Evolutionary conservation across 2,797 vertebrate genomes (phyloP), one percentile per base, ranked within the genome.

Genomic region (Rhinoraja longicauda): DNA sequence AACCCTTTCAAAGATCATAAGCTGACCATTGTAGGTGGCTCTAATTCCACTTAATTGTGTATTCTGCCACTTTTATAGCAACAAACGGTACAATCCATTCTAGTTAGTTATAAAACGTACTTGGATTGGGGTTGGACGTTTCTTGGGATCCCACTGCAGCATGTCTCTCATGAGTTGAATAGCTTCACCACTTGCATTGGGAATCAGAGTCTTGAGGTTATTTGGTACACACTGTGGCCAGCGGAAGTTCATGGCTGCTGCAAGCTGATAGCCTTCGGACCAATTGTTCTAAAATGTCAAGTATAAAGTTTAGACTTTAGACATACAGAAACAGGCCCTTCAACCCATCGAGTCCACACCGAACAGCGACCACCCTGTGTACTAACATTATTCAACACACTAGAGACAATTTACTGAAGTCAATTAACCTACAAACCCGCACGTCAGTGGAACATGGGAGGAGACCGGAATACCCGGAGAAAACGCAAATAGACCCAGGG

Each of bases 61-160:
- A 32, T 64, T 19, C 6, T 10, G 17, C 6, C 17, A 67, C 64
- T 36, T 67, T 88, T 21, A 88, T 88, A 67, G 1, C 19, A 88
- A 17, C 82, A 59, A 45, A 24, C 72, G 29, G 29, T 59, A 19
- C 17, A 21, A 10, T 29, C 53, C 53, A 24, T 75, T 82, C 21
- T 15, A 84, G 29, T 19, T 82, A 39, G 10, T 39, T 70, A 13
- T 53, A 17, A 53, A 92, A 53, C 67, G 29, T 73, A 97, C 97
- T 96, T 97, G 97, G 94, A 95, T 96, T 72, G 97, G 96, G 70
- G 96, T 96, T 75, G 97, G 97, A 0, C 97, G 95, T 91, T 97
- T 97, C 94, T 96, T 97, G 90, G 97, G 96, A 93, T 97, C 97
- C 97, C 97, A 97, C 88, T 97, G 97, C 2, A 97, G 95, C 96